Evolutionary conservation across 2,888 invertebrate species (phyloP).

Genomic region (Platycheirus rosarum): DNA sequence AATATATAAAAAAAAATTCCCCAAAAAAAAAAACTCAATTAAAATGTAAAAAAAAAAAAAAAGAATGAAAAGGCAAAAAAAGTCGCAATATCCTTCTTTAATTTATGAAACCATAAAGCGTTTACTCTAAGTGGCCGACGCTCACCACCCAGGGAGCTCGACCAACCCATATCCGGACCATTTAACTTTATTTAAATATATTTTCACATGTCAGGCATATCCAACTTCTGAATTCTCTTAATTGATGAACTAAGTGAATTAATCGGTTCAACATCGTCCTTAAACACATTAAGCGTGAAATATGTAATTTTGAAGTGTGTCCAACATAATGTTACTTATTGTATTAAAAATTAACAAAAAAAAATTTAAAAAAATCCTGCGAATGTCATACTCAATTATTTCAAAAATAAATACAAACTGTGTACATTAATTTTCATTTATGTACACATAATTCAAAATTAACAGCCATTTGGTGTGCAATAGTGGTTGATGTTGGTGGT

Average conservation of each 20-base stretch:
- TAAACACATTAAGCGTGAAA: slow-evolving; percentile 2
- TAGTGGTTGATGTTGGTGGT: slow-evolving; percentile 1
- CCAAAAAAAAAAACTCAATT: too few species aligned
- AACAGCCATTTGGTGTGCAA: slow-evolving; percentile 51
- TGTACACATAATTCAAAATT: slow-evolving; percentile 61
- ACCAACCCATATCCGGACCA: too few species aligned
- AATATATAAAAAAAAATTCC: too few species aligned
- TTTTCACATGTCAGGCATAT: too few species aligned
- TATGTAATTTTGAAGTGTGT: slow-evolving; percentile 8
- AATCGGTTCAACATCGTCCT: background rate
- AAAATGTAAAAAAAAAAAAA: too few species aligned
- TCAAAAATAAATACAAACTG: slow-evolving; percentile 31
- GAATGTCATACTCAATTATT: slow-evolving; percentile 36
- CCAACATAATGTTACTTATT: slow-evolving; percentile 22
- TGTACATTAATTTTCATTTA: slow-evolving; percentile 54
- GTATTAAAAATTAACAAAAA: slow-evolving; percentile 15
- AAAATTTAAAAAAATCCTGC: slow-evolving; percentile 6
- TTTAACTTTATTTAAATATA: too few species aligned
- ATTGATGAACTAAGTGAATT: slow-evolving; percentile 11
- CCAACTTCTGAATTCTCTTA: slow-evolving; percentile 2
- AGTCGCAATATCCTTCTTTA: too few species aligned
- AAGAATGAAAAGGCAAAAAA: too few species aligned
- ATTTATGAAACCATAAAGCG: too few species aligned
- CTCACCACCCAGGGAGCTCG: too few species aligned
- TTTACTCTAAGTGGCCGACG: too few species aligned